Conservation (phyloP, 2,888 invertebrate genomes). For the Limenitis arthemis region DNA sequence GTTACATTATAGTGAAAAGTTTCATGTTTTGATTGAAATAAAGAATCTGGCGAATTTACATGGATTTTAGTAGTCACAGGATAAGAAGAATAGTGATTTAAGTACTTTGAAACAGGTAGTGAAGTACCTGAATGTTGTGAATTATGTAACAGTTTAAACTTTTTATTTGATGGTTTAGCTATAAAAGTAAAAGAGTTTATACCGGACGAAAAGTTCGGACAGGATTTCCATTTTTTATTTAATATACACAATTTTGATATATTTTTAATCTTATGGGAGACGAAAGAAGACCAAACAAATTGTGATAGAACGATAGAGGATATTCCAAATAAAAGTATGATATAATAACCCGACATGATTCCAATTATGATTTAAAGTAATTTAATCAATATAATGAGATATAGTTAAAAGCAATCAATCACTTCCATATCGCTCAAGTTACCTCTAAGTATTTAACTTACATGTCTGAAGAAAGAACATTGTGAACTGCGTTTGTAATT, state of each 20-base stretch:
- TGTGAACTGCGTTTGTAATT: constrained; percentile 14
- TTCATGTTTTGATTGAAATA: neutral
- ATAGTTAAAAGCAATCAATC: neutral
- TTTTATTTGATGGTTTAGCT: too few relatives aligned
- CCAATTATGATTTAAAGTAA: neutral
- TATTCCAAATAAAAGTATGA: neutral
- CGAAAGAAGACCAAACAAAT: too few relatives aligned
- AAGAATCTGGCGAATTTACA: neutral
- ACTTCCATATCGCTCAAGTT: neutral
- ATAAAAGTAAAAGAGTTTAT: too few relatives aligned
- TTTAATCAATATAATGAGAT: neutral
- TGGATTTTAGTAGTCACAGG: neutral
- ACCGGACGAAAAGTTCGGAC: neutral
- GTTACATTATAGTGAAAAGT: neutral
- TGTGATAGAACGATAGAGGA: neutral
- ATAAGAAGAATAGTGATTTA: too few relatives aligned
- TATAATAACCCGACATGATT: neutral
- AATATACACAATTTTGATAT: neutral
- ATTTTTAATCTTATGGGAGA: too few relatives aligned
- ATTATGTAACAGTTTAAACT: too few relatives aligned
- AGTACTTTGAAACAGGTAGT: too few relatives aligned
- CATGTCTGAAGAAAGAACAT: constrained; percentile 9
- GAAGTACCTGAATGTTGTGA: too few relatives aligned
- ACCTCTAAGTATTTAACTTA: neutral
- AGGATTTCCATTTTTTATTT: neutral